A percentile compares a stretch with the other conserved stretches of the same genome.
Conservation (phyloP, 2,888 invertebrate species). For the Euspilapteryx auroguttella region DNA sequence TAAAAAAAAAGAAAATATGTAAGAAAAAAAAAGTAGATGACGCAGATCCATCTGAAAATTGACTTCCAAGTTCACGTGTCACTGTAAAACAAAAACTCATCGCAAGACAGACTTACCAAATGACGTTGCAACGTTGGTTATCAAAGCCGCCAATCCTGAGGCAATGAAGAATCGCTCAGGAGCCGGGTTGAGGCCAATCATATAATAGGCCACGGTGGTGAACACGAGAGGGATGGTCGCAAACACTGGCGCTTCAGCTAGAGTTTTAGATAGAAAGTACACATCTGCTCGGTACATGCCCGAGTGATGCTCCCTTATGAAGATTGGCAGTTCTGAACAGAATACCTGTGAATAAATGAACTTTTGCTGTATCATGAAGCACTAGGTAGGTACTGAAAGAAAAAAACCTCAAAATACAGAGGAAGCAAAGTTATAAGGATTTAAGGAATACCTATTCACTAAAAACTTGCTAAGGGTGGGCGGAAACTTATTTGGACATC, state of each 20-base stretch:
- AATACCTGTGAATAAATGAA: conserved; percentile 88
- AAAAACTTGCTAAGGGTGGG: too few relatives aligned
- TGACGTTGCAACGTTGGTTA: conserved; percentile 86
- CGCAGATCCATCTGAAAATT: too few relatives aligned
- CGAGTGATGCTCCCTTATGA: conserved; percentile 84
- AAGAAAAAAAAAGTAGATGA: too few relatives aligned
- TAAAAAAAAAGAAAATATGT: too few relatives aligned
- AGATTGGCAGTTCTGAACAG: conserved; percentile 86
- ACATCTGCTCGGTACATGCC: conserved; percentile 91
- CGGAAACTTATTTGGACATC: too few relatives aligned
- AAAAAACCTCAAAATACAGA: too few relatives aligned
- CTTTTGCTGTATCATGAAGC: too few relatives aligned
- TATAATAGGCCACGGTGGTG: conserved; percentile 81
- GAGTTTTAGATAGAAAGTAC: conserved; percentile 88
- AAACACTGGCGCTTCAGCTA: conserved; percentile 88
- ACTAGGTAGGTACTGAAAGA: too few relatives aligned
- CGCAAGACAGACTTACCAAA: conserved; percentile 84
- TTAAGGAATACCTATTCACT: too few relatives aligned
- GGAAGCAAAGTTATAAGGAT: too few relatives aligned
- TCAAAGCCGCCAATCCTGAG: conserved; percentile 74
- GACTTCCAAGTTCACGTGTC: too few relatives aligned
- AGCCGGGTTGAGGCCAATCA: conserved; percentile 80
- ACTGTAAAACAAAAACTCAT: too few relatives aligned
- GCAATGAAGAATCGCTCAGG: conserved; percentile 73
- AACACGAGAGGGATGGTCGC: conserved; percentile 81